A percentile compares a stretch with the other conserved stretches of the same genome.
These are phyloP conservation scores for Orius laevigatus DNA, from an alignment of 1,140 invertebrate genomes.

Conservation along the genomic window DNA sequence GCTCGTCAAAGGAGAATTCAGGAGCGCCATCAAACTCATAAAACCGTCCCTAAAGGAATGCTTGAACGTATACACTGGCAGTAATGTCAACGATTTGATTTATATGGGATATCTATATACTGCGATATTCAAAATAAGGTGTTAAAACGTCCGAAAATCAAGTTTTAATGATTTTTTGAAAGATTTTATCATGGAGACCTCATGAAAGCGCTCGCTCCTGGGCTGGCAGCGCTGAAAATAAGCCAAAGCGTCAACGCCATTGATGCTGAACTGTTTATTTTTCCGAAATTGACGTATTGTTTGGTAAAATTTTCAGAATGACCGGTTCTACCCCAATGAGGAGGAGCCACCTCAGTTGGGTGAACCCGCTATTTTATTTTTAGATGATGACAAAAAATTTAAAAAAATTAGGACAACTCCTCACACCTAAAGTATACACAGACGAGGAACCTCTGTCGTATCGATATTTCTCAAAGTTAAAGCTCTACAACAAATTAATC, in stretches of 20 bases:
- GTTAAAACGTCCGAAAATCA: too few relatives aligned
- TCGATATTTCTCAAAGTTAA: slow-evolving; percentile 1
- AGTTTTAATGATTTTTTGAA: too few relatives aligned
- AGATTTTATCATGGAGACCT: slow-evolving; percentile 2
- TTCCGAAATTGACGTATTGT: background rate
- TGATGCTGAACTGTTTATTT: slow-evolving; percentile 2
- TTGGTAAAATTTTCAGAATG: too few relatives aligned
- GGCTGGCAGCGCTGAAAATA: background rate
- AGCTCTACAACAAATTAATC: background rate
- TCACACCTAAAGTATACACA: slow-evolving; percentile 4
- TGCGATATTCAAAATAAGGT: slow-evolving; percentile 5
- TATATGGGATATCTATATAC: slow-evolving; percentile 4
- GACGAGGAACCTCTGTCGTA: background rate
- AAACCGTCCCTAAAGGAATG: background rate
- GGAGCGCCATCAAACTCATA: background rate
- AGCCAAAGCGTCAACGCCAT: background rate
- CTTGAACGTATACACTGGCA: background rate
- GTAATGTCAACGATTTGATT: background rate
- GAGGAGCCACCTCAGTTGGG: too few relatives aligned
- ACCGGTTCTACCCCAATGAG: too few relatives aligned
- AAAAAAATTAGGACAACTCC: slow-evolving; percentile 1
- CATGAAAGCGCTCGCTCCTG: background rate
- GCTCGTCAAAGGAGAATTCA: background rate
- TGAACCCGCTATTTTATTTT: background rate
- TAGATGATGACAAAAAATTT: slow-evolving; percentile 1